Evolutionary conservation across 2,888 invertebrate species (phyloP), one percentile per base, ranked within the genome.

Genomic region (Chymomyza procnemis): DNA sequence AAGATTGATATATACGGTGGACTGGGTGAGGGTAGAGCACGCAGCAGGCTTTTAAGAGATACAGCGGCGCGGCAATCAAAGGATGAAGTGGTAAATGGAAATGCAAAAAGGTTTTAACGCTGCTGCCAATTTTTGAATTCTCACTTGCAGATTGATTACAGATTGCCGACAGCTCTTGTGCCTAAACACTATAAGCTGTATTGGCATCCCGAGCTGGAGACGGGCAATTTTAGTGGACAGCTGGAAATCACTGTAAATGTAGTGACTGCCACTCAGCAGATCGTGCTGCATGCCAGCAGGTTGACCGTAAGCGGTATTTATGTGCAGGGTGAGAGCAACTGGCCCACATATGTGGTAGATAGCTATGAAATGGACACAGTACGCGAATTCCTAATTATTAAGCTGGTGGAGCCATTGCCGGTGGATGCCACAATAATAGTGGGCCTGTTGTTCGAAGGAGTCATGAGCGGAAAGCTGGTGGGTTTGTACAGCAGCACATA

Each of bases 401-500:
- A 89, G 78, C 8, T 88, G 74, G 54, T 71, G 41, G 26, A 62
- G 5, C 47, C 73, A n/a, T 58, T 93, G 47, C 22, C 62, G 0
- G 61, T 67, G 59, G 90, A 89, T 14, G 66, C 75, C 62, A 87
- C 78, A 12, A 93, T 93, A 76, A 89, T 88, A n/a, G 87, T 95
- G 14, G 86, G 90, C 52, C 92, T 96, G 55, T 90, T 93, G 47
- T 96, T 94, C 83, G 90, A 91, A 70, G 96, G 96, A 0, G 92
- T 92, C 71, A 92, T 95, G 87, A 93, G 92, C 26, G 92, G 93
- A 71, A 93, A 93, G 74, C 94, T 95, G 81, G 93, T 95, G 64
- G 96, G 96, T 4, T 92, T 96, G 65, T 96, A 96, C 88, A 93
- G 93, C 75, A 95, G 95, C 68, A 92, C 91, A 5, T 94, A 96